phyloP scores from a whole-genome alignment of 2,113 vertebrate species.

The Macheiramphus alcinus region DNA sequence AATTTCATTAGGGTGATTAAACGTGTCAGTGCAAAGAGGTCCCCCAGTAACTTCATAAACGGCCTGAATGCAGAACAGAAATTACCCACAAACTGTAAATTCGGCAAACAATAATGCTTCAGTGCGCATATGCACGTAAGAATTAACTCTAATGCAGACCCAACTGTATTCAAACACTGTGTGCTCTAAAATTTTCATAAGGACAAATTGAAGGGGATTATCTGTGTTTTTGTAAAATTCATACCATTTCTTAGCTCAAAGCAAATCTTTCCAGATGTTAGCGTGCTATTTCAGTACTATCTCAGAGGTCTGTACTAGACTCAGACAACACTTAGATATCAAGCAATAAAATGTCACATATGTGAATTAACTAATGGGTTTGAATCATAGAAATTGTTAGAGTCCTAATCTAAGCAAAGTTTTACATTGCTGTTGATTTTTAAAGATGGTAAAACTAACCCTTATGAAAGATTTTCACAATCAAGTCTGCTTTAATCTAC shows the following conservation, averaged over 20 bases:
- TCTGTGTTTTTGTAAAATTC: not conserved
- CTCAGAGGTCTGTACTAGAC: not conserved
- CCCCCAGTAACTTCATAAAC: not conserved
- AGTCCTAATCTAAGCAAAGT: not conserved
- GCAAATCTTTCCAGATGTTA: not conserved
- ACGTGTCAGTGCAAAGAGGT: not conserved
- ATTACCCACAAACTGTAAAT: not conserved
- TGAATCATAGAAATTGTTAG: not conserved
- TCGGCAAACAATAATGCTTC: not conserved
- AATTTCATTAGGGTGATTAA: not conserved
- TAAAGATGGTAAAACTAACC: not conserved
- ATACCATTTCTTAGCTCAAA: not conserved
- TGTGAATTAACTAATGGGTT: not conserved
- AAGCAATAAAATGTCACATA: not conserved
- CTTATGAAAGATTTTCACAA: not conserved
- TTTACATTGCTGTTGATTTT: not conserved
- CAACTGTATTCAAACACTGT: rapidly evolving
- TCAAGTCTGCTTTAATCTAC: not conserved
- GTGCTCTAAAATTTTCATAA: not conserved
- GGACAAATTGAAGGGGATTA: not conserved
- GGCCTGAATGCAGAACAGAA: not conserved
- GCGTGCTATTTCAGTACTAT: not conserved
- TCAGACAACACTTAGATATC: not conserved
- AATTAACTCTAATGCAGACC: not conserved
- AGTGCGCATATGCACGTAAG: not conserved